These are phyloP conservation scores for Perizoma flavofasciatum DNA, from an alignment of 2,888 invertebrate species.

Conservation along the genomic window DNA sequence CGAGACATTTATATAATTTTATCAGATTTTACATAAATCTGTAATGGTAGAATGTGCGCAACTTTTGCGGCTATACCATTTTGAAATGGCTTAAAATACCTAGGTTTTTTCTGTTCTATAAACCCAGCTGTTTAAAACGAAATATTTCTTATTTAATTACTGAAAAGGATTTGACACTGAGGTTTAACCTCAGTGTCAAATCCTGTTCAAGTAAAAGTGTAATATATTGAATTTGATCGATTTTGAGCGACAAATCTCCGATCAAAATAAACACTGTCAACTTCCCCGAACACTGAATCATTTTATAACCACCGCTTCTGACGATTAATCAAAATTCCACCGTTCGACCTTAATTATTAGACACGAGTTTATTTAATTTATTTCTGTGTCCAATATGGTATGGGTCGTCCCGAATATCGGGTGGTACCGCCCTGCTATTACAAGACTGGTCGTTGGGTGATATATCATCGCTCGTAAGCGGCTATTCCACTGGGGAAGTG, in stretches of 20 bases:
- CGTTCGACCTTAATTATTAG: constrained; percentile 55
- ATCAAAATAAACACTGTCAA: constrained; percentile 36
- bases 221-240: too few relatives aligned
- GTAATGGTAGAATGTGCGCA: too few relatives aligned
- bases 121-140: too few relatives aligned
- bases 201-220: too few relatives aligned
- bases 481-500: constrained; percentile 11
- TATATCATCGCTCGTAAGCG: constrained; percentile 40
- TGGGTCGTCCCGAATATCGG: constrained; percentile 46
- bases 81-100: too few relatives aligned
- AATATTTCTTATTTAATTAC: too few relatives aligned
- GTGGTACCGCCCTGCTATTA: constrained; percentile 44
- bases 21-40: too few relatives aligned
- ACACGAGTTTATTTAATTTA: constrained; percentile 55
- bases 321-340: constrained; percentile 57
- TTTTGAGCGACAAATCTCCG: constrained; percentile 2
- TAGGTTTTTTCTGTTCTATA: too few relatives aligned
- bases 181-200: too few relatives aligned
- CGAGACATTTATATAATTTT: too few relatives aligned
- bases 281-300: constrained; percentile 40
- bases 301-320: constrained; percentile 22
- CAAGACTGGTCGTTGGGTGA: constrained; percentile 30
- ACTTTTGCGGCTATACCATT: too few relatives aligned
- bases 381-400: constrained; percentile 44
- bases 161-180: too few relatives aligned